Conservation (phyloP, 2,888 invertebrate species). For the Conus canariensis region DNA sequence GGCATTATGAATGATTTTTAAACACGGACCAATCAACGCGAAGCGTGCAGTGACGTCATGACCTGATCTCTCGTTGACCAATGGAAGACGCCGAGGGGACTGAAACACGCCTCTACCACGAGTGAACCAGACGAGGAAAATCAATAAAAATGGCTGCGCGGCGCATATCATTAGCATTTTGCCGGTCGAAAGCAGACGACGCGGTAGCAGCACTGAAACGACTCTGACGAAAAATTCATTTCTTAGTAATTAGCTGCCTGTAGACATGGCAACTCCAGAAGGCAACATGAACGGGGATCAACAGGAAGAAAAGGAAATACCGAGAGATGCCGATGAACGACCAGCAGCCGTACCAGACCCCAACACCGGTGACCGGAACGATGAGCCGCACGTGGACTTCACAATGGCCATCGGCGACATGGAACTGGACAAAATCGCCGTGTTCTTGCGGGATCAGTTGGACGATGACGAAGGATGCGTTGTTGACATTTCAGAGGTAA, state of each 20-base stretch:
- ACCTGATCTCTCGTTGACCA: background rate
- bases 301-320: background rate
- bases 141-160: background rate
- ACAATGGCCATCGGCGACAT: background rate
- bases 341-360: background rate
- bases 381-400: background rate
- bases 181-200: constrained; percentile 24
- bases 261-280: background rate
- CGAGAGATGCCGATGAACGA: background rate
- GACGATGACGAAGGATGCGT: constrained; percentile 43
- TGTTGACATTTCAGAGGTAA: constrained; percentile 33
- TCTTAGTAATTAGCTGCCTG: background rate
- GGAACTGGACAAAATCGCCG: constrained; percentile 20
- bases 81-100: background rate
- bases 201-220: background rate
- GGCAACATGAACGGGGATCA: background rate
- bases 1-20: constrained; percentile 32
- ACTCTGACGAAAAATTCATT: background rate
- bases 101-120: background rate
- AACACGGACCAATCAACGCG: constrained; percentile 7
- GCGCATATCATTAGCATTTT: constrained; percentile 32
- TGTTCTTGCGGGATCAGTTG: background rate
- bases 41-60: background rate
- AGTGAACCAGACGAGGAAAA: background rate
- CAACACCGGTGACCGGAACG: background rate